These are phyloP conservation scores for Oscheius sp. DNA, from an alignment of 1,140 invertebrate species.

Conservation along the genomic window DNA sequence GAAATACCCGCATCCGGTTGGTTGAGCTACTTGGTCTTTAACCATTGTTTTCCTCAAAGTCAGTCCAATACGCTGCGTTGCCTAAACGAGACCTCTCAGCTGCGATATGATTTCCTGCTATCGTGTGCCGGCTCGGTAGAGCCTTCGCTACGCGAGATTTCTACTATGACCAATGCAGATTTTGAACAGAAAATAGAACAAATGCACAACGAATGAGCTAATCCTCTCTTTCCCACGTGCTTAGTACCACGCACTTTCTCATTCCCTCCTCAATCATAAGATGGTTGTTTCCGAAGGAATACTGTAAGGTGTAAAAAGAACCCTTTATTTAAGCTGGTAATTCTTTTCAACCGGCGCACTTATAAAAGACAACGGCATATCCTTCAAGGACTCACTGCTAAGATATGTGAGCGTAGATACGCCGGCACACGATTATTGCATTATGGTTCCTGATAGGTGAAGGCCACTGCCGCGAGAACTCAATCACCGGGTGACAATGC, in stretches of 20 bases:
- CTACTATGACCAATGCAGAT: not conserved
- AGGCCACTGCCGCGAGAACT: not conserved
- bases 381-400: too few relatives aligned
- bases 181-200: too few relatives aligned
- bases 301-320: not conserved
- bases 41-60: not conserved
- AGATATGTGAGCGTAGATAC: too few relatives aligned
- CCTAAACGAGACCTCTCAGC: constrained; percentile 3
- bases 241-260: not conserved
- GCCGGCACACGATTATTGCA: constrained; percentile 8
- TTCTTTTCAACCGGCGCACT: not conserved
- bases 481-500: not conserved
- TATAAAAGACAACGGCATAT: too few relatives aligned
- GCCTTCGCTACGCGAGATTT: not conserved
- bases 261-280: too few relatives aligned
- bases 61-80: not conserved
- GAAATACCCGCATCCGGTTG: not conserved
- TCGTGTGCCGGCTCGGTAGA: too few relatives aligned
- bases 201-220: too few relatives aligned
- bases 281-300: too few relatives aligned
- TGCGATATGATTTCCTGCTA: not conserved
- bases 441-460: not conserved
- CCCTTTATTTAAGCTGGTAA: not conserved
- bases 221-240: not conserved
- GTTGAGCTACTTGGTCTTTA: not conserved